Base-by-base conservation (phyloP, 2,888 invertebrate species). In the Mesorhabditis spiculigera region DNA sequence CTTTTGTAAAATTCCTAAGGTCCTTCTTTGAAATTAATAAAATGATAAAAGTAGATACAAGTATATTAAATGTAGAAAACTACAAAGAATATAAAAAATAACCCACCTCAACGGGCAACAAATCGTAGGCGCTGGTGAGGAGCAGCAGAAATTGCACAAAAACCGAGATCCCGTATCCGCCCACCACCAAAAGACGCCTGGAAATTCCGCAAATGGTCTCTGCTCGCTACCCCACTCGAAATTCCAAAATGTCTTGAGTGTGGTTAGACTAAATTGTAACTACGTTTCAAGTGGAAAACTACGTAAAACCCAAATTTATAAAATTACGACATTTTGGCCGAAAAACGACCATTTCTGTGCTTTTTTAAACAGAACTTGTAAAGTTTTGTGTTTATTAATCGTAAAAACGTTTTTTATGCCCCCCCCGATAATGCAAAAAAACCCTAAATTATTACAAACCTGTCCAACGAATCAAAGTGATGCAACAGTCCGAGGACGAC, bases 101-200 rank as follows among this genome's bases (percentile, higher is more conserved):
- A n/a, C 58, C n/a, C n/a, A 50, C 58, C 8, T 50, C 58, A n/a
- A n/a, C 10, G 8, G 65, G 65, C 5, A 65, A 43, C n/a, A 65
- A 43, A 65, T 41, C 43, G 42, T 65, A 65, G 8, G 43, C 65
- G 43, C 43, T 65, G n/a, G 65, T 65, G 28, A 65, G 65, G 8
- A 65, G 65, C n/a, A 65, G 65, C n/a, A 76, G 68, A 42, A 75
- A 74, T 41, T 78, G 78, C 5, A 72, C 44, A 28, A 72, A 67
- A 4, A 78, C 45, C 4, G 75, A 67, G 4, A 69, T 44, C 5
- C 66, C 69, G 58, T 78, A 78, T 58, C 78, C 78, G 4, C 74
- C 74, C 5, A 78, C 65, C 13, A 78, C 69, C 42, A 78, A 62
- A 6, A 58, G 16, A 44, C 67, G 70, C 63, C 77, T 75, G 66